Percentiles rank a stretch among this genome's conserved stretches.
phyloP scores from a whole-genome alignment of 2,888 invertebrate species.

The Eledone cirrhosa region DNA sequence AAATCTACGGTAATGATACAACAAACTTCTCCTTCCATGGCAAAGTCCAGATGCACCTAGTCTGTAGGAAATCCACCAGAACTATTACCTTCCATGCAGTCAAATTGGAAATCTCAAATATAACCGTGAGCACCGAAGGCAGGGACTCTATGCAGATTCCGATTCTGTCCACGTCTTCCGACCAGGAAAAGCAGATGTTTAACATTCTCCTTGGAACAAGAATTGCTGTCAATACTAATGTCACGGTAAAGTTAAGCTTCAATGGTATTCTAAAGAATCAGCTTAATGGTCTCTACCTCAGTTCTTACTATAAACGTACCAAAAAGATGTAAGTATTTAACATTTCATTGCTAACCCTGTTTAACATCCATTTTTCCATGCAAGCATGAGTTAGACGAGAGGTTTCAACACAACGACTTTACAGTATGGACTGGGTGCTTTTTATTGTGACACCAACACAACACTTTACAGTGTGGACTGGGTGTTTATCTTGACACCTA shows the following conservation, averaged over 20 bases:
- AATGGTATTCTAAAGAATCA: constrained; percentile 74
- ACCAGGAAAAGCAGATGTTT: constrained; percentile 53
- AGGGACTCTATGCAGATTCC: constrained; percentile 33
- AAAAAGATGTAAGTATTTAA: constrained; percentile 43
- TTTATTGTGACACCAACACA: too few species aligned
- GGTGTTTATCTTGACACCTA: too few species aligned
- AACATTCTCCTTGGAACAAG: constrained; percentile 73
- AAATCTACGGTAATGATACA: constrained; percentile 45
- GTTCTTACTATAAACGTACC: constrained; percentile 45
- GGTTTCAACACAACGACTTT: too few species aligned
- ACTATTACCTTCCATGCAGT: constrained; percentile 81
- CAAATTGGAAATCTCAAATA: constrained; percentile 73
- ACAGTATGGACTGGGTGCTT: too few species aligned
- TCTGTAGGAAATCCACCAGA: constrained; percentile 66
- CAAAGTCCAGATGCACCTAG: constrained; percentile 39
- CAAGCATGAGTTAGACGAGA: too few species aligned
- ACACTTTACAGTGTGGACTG: too few species aligned
- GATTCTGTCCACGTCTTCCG: constrained; percentile 29
- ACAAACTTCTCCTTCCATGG: constrained; percentile 45
- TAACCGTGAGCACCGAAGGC: constrained; percentile 31
- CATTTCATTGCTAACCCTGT: not conserved
- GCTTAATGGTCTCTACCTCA: constrained; percentile 50
- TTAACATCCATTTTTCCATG: too few species aligned
- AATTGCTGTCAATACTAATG: constrained; percentile 73
- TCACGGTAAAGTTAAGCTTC: constrained; percentile 77